These are phyloP conservation scores for Uromys caudimaculatus DNA, from an alignment of 2,797 vertebrate genomes.

Conservation along the genomic window DNA sequence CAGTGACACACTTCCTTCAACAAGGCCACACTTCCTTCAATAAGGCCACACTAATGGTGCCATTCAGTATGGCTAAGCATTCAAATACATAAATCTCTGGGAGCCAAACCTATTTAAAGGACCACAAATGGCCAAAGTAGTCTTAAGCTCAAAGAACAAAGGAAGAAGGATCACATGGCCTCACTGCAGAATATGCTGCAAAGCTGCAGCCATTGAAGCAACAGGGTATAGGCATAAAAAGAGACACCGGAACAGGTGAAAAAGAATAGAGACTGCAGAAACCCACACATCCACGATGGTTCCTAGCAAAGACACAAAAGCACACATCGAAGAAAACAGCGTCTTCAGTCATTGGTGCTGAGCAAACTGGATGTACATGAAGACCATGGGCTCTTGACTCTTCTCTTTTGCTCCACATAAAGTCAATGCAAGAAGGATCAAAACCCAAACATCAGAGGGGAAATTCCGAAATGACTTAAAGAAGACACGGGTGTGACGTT, in stretches of 20 bases:
- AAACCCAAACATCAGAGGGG: neutral
- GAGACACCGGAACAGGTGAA: neutral
- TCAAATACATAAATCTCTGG: neutral
- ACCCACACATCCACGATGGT: too few relatives aligned
- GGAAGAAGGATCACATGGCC: neutral
- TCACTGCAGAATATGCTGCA: neutral
- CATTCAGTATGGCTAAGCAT: neutral
- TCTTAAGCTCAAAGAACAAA: neutral
- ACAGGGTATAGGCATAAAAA: neutral
- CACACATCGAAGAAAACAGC: neutral
- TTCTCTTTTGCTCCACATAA: neutral
- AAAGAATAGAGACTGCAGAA: neutral
- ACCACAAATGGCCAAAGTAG: neutral
- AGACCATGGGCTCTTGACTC: neutral
- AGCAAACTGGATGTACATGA: neutral
- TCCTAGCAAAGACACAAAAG: neutral
- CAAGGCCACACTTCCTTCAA: neutral
- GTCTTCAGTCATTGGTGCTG: neutral
- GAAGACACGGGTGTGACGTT: neutral
- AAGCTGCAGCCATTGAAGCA: neutral
- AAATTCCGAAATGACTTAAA: neutral
- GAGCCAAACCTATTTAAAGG: neutral
- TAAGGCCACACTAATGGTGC: neutral
- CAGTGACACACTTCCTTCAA: neutral
- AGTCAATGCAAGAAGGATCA: neutral